These are phyloP conservation scores for Hoplodrina ambigua DNA, from an alignment of 2,888 invertebrate species.

Conservation along the genomic window DNA sequence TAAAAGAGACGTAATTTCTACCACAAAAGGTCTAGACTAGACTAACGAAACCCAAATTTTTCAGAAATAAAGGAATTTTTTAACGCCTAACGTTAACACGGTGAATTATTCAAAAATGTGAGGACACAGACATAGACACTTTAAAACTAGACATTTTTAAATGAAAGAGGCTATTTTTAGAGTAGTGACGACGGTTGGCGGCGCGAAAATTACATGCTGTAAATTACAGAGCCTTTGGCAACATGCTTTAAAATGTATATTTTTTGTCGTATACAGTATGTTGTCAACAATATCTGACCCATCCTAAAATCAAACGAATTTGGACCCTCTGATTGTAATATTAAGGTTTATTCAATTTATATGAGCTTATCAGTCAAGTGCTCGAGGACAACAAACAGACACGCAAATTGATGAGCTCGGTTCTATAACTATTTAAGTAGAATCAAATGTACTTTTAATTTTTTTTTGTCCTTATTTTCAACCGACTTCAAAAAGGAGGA, in stretches of 20 bases:
- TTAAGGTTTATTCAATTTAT: too few relatives aligned
- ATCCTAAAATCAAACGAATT: too few relatives aligned
- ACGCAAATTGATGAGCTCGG: too few relatives aligned
- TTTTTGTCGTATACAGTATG: not conserved
- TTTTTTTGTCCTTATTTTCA: too few relatives aligned
- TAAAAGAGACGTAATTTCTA: slow-evolving; percentile 26
- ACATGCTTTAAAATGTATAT: not conserved
- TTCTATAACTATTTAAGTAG: too few relatives aligned
- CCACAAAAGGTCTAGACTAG: slow-evolving; percentile 33
- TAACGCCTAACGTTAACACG: slow-evolving; percentile 18
- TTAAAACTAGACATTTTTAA: slow-evolving; percentile 24
- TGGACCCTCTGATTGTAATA: too few relatives aligned
- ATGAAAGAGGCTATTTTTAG: slow-evolving; percentile 34
- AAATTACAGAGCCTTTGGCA: not conserved
- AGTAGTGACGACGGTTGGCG: not conserved
- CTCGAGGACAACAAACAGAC: too few relatives aligned
- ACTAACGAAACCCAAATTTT: slow-evolving; percentile 10
- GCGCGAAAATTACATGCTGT: slow-evolving; percentile 3
- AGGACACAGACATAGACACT: slow-evolving; percentile 10
- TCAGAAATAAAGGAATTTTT: slow-evolving; percentile 26
- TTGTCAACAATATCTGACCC: too few relatives aligned
- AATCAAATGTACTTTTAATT: too few relatives aligned
- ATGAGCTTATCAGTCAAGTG: too few relatives aligned
- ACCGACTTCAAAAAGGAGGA: too few relatives aligned
- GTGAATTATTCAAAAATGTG: slow-evolving; percentile 45